A percentile compares a stretch with the other conserved stretches of the same genome.
Conservation (phyloP, 1,140 invertebrate species). For the Lasaia peninsularis region DNA sequence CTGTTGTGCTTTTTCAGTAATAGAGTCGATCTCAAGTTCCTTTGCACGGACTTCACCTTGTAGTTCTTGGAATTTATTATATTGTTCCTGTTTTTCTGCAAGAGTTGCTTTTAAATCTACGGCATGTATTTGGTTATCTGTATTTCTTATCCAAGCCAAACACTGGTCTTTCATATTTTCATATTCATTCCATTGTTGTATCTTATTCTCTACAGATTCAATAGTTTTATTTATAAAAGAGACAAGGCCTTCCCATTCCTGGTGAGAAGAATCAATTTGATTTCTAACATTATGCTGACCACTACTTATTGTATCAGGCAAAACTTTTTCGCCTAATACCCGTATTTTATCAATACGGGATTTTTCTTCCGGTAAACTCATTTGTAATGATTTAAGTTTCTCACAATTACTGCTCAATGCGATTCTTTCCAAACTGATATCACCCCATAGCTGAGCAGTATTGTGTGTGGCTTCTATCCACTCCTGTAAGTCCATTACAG, state of each 20-base stretch:
- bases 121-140: slow-evolving; percentile 91
- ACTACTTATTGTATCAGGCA: slow-evolving; percentile 90
- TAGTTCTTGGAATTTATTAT: slow-evolving; percentile 86
- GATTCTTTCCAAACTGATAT: slow-evolving; percentile 91
- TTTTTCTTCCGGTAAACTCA: slow-evolving; percentile 91
- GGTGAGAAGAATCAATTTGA: slow-evolving; percentile 91
- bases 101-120: slow-evolving; percentile 92
- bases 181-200: slow-evolving; percentile 94
- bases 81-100: slow-evolving; percentile 89
- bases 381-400: slow-evolving; percentile 89
- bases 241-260: slow-evolving; percentile 92
- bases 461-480: slow-evolving; percentile 94
- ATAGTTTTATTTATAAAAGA: slow-evolving; percentile 87
- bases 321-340: slow-evolving; percentile 90
- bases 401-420: slow-evolving; percentile 95
- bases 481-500: slow-evolving; percentile 91
- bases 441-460: slow-evolving; percentile 91
- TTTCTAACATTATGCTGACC: slow-evolving; percentile 92
- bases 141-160: slow-evolving; percentile 91
- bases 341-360: slow-evolving; percentile 88
- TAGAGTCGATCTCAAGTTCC: slow-evolving; percentile 94
- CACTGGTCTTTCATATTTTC: slow-evolving; percentile 92
- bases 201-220: slow-evolving; percentile 86
- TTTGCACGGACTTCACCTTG: slow-evolving; percentile 94
- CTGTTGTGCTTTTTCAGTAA: slow-evolving; percentile 93